Base-by-base conservation (phyloP, 2,797 vertebrate genomes). In the Cottoperca gobio region DNA sequence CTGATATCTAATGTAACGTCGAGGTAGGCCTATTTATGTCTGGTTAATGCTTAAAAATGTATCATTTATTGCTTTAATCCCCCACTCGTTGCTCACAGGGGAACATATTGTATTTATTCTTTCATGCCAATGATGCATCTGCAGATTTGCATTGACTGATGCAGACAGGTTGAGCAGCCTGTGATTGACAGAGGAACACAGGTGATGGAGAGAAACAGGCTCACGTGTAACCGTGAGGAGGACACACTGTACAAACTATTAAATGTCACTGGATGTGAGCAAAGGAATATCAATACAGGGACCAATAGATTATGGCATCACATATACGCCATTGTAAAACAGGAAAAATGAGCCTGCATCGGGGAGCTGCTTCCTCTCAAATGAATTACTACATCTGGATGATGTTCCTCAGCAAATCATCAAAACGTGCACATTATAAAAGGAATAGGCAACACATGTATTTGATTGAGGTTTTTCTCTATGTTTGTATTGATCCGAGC, bases 11-110 rank as follows among this genome's bases (percentile, higher is more conserved):
- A 42, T 31, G 26, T 16, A 11, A 33, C 28, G 61, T 64, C 12
- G 46, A 87, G 88, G 91, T 91, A 70, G 59, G 71, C 21, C 26
- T 11, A 1, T n/a, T 19, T 3, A 10, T 50, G 16, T 50, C 37
- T 45, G 23, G 0, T 26, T 6, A 1, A 21, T 21, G 52, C 23
- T 48, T 24, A 2, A 1, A 40, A 4, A 19, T 49, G 37, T 2
- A 46, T 53, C 2, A 23, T 57, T 58, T 28, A 1, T 9, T 43
- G 43, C 16, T 52, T 19, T 35, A 28, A 35, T 23, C 7, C 28
- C 17, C n/a, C 11, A 7, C 1, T 33, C 21, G 23, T 5, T 37
- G 43, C 19, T 40, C 14, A 23, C 17, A 58, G 24, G 21, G 21
- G 8, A 37, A 23, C 43, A 12, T 16, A 7, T 8, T 35, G 19